phyloP scores from a whole-genome alignment of 2,888 invertebrate species.

The Alloplasta piceator region DNA sequence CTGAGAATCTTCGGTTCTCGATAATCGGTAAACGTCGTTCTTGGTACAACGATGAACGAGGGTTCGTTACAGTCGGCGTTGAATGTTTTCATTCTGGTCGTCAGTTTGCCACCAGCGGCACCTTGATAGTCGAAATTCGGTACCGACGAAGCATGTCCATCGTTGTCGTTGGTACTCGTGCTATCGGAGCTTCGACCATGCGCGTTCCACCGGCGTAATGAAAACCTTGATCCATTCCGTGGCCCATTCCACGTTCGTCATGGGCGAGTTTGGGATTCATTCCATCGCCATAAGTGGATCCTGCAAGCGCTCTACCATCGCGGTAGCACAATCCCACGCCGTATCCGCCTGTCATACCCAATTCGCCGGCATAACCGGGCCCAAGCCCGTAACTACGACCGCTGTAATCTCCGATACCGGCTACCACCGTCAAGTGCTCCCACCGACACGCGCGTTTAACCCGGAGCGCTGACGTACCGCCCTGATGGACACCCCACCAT shows the following conservation, averaged over 20 bases:
- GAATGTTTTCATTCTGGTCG: no score
- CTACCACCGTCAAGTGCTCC: neutral
- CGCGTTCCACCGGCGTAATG: slow-evolving; percentile 5
- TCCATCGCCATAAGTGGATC: neutral
- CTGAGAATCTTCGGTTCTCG: slow-evolving; percentile 23
- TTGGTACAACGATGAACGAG: slow-evolving; percentile 17
- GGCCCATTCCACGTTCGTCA: neutral
- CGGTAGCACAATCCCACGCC: neutral
- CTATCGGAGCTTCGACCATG: neutral
- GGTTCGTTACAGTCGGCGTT: no score
- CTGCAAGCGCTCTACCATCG: neutral
- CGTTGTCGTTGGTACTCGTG: no score
- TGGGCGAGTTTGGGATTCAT: neutral
- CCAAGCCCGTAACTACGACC: slow-evolving; percentile 14
- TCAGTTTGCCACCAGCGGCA: neutral
- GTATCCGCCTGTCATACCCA: slow-evolving; percentile 6
- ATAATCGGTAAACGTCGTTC: slow-evolving; percentile 3
- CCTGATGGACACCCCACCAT: slow-evolving; percentile 31
- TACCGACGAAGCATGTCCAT: neutral
- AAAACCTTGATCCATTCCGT: neutral
- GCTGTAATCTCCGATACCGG: neutral
- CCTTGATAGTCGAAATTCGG: slow-evolving; percentile 1
- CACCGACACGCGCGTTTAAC: neutral
- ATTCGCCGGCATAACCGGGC: slow-evolving; percentile 10
- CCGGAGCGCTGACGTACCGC: slow-evolving; percentile 40